Evolutionary conservation across 2,113 vertebrate genomes (phyloP).

Genomic region (Cnemophilus loriae): DNA sequence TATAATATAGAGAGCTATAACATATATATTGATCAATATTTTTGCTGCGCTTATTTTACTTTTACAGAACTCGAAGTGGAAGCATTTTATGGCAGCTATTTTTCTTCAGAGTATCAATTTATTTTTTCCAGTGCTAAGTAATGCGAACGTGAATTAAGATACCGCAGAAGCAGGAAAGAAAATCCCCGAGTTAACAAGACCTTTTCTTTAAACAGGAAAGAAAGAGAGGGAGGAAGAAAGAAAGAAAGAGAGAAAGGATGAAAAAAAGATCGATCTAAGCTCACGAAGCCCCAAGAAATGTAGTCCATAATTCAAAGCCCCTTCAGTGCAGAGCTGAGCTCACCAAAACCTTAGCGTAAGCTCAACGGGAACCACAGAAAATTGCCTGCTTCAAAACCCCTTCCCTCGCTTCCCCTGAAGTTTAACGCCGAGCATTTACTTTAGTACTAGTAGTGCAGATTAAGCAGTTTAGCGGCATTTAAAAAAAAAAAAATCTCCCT

Average conservation of each 20-base stretch:
- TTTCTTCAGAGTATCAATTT: background rate
- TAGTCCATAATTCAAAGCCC: constrained; percentile 5
- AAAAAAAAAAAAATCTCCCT: background rate
- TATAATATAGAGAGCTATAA: background rate
- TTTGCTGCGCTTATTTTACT: background rate
- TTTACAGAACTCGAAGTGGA: background rate
- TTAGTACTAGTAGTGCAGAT: background rate
- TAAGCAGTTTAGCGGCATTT: background rate
- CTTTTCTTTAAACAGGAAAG: background rate
- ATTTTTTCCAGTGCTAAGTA: constrained; percentile 37
- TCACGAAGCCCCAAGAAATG: background rate
- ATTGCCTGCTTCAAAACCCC: background rate
- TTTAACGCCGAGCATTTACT: constrained; percentile 15
- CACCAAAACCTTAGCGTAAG: background rate
- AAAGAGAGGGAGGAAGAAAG: background rate
- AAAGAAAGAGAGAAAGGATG: background rate
- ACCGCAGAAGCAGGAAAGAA: background rate
- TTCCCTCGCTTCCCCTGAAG: background rate
- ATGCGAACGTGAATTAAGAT: constrained; percentile 28
- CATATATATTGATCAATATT: background rate
- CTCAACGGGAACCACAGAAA: constrained; percentile 7
- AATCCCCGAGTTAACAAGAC: background rate
- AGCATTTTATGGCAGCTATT: constrained; percentile 26
- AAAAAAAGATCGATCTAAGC: background rate
- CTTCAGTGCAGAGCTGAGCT: constrained; percentile 13